These are phyloP conservation scores for Papio anubis DNA, from an alignment of 2,113 vertebrate genomes.

Conservation along the genomic window DNA sequence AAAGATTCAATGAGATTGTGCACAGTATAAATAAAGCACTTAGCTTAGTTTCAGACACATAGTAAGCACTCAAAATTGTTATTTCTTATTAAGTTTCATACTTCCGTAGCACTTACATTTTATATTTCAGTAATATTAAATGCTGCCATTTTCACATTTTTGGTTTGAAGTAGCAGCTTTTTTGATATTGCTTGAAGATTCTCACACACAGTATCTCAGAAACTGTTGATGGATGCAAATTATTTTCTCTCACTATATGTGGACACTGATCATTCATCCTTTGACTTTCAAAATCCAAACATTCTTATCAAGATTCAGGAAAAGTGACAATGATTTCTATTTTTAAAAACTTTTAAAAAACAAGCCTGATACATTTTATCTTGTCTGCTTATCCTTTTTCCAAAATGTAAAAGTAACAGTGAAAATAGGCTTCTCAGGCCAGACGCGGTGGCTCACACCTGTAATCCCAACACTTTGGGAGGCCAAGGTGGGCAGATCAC, in stretches of 20 bases:
- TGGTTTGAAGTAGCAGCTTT: not conserved
- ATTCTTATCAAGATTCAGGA: not conserved
- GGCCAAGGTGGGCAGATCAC: too few species aligned
- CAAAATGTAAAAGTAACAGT: not conserved
- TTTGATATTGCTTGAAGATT: not conserved
- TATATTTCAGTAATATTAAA: not conserved
- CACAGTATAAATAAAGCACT: not conserved
- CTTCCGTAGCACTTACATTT: not conserved
- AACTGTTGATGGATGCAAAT: not conserved
- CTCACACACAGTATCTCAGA: not conserved
- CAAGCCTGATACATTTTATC: not conserved
- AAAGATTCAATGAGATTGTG: not conserved
- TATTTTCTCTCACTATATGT: not conserved
- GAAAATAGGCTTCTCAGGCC: not conserved
- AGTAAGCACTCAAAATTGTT: not conserved
- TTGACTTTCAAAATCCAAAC: slow-evolving; percentile 20
- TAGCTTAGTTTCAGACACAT: not conserved
- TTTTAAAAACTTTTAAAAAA: not conserved
- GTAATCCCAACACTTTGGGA: too few species aligned
- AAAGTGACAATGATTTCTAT: not conserved
- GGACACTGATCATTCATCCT: not conserved
- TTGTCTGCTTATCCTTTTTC: not conserved
- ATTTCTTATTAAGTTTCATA: not conserved
- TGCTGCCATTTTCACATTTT: not conserved
- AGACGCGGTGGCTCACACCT: accelerated